Base-by-base conservation (phyloP, 92 coral and sea anemone species). In the Paragorgia papillata region DNA sequence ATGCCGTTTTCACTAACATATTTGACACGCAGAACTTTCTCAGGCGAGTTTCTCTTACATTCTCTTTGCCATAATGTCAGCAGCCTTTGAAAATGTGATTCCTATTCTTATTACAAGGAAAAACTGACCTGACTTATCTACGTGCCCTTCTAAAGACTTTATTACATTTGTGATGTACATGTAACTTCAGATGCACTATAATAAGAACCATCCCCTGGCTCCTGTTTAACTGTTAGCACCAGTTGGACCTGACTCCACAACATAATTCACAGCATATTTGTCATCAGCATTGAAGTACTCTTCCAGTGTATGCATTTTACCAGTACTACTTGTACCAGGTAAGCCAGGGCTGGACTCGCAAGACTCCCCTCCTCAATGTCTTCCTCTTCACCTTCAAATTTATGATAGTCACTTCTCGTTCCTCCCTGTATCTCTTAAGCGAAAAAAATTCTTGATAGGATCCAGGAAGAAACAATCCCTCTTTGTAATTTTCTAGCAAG, bases 31-130 rank as follows among this genome's bases (percentile, higher is more conserved):
- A n/a, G n/a, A n/a, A n/a, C n/a, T n/a, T 62, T 60, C 70, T 2
- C 73, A 49, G 22, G 41, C 50, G 50, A 51, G 79, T 34, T 70
- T 57, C 58, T 81, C 76, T 69, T 75, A 30, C 67, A 76, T 61
- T 75, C 75, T 44, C 78, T 67, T 79, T 76, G 83, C 89, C 86
- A 86, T 58, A 86, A 81, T 50, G 67, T 51, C 55, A 81, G 58
- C 73, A 81, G 56, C 66, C 86, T 81, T 67, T 76, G 83, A 76
- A 86, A 76, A 63, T n/a, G 89, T 44, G 37, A 77, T 76, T 49
- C 86, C 80, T 75, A 83, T 34, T 33, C 86, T 67, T 35, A 81
- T 27, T 33, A 67, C 85, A 25, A 81, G 74, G 75, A 60, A 75
- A 28, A 75, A 81, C 70, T 81, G 67, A 30, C 62, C 51, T 74